These are phyloP conservation scores for Myocastor coypus DNA, from an alignment of 2,113 vertebrate species.

Conservation along the genomic window DNA sequence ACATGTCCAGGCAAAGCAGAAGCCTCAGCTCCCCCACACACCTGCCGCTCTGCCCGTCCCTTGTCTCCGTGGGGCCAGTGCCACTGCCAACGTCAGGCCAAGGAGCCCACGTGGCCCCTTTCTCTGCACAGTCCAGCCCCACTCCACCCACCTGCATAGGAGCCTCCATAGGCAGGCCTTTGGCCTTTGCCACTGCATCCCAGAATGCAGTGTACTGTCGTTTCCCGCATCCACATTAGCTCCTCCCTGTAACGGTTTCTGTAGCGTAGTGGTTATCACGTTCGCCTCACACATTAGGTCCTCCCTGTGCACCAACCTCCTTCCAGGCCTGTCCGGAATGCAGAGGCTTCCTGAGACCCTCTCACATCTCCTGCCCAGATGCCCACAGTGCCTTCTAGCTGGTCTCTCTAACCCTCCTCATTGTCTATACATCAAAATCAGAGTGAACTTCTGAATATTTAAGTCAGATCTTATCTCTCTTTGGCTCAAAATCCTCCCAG, in stretches of 20 bases:
- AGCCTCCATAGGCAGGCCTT: too few species aligned
- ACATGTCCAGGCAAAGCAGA: background rate
- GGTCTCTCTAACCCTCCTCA: background rate
- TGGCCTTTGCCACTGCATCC: too few species aligned
- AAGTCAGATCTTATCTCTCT: too few species aligned
- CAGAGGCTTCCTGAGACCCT: background rate
- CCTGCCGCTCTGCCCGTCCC: background rate
- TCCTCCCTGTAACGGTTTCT: too few species aligned
- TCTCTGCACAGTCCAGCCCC: background rate
- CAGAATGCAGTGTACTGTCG: too few species aligned
- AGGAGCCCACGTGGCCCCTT: background rate
- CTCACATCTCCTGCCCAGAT: background rate
- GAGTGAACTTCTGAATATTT: background rate
- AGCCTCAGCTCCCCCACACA: background rate
- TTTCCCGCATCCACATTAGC: too few species aligned
- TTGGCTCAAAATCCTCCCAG: background rate
- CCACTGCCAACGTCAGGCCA: background rate
- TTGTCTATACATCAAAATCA: background rate
- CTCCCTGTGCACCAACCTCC: background rate
- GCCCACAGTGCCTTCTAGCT: background rate
- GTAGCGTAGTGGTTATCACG: too few species aligned
- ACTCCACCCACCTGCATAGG: background rate
- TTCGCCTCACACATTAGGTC: too few species aligned
- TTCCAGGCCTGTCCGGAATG: background rate
- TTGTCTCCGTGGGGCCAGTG: background rate